These are phyloP conservation scores for Tupaia chinensis DNA, from an alignment of 2,113 vertebrate species.

Conservation along the genomic window DNA sequence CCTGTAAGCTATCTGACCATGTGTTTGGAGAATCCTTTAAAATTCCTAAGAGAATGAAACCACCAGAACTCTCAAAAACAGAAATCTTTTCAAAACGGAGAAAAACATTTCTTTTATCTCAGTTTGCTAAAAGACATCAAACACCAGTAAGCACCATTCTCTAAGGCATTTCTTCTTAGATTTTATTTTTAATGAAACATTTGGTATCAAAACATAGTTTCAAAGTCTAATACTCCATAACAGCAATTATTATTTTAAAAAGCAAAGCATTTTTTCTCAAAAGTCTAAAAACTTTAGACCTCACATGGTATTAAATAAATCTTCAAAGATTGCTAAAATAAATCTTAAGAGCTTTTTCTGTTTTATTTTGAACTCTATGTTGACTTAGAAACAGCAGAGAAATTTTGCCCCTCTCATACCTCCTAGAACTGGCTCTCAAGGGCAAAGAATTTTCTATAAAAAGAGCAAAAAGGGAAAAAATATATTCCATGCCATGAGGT, in stretches of 20 bases:
- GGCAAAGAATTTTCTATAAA: background rate
- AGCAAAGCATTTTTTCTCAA: background rate
- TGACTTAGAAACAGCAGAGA: conserved; percentile 56
- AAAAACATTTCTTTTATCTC: conserved; percentile 51
- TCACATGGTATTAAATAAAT: conserved; percentile 48
- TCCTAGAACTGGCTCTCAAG: conserved; percentile 25
- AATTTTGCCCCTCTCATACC: background rate
- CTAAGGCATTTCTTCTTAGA: conserved; percentile 56
- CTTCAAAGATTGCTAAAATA: conserved; percentile 73
- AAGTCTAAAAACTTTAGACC: conserved; percentile 37
- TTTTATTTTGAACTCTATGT: conserved; percentile 60
- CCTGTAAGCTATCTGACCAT: background rate
- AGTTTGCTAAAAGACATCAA: conserved; percentile 59
- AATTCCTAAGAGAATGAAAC: conserved; percentile 24
- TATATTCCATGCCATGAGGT: background rate
- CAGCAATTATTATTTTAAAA: conserved; percentile 58
- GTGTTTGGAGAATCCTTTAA: conserved; percentile 17
- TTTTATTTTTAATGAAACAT: conserved; percentile 70
- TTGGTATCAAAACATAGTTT: conserved; percentile 69
- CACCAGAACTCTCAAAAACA: conserved; percentile 36
- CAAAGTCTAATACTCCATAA: conserved; percentile 47
- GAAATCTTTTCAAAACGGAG: conserved; percentile 40
- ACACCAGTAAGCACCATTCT: conserved; percentile 35
- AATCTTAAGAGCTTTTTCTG: conserved; percentile 56
- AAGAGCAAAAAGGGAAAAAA: conserved; percentile 6